Percentiles rank a stretch among this genome's conserved stretches.
Conservation (phyloP, 2,113 vertebrate genomes). For the Cygnus atratus region DNA sequence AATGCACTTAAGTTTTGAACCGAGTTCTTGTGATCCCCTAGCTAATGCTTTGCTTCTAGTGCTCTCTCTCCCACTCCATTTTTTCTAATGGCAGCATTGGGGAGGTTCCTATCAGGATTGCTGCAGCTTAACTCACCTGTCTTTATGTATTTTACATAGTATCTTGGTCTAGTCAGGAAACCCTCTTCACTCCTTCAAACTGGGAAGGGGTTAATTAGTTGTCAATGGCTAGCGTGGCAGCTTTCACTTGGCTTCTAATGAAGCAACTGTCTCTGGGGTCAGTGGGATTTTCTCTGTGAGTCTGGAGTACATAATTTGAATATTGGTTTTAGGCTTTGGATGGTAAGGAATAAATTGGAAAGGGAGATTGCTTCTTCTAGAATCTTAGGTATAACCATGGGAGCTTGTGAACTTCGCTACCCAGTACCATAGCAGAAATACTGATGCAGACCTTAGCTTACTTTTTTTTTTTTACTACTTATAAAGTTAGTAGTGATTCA, state of each 20-base stretch:
- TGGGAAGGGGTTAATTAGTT: not conserved
- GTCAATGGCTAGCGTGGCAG: not conserved
- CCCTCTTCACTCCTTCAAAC: not conserved
- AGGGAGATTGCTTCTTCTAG: not conserved
- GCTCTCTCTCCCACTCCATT: rapidly evolving
- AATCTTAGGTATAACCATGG: rapidly evolving
- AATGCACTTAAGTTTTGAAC: not conserved
- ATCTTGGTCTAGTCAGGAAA: not conserved
- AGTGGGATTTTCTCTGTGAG: not conserved
- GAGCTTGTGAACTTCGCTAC: not conserved
- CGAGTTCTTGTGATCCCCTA: not conserved
- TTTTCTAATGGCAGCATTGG: not conserved
- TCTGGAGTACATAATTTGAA: not conserved
- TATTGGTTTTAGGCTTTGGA: not conserved
- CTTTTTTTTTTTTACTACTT: not conserved
- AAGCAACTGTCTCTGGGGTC: not conserved
- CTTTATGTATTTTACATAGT: not conserved
- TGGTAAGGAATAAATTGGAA: constrained; percentile 13
- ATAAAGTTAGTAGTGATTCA: not conserved
- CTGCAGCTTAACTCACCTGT: not conserved
- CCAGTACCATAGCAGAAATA: not conserved
- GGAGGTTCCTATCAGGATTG: too few relatives aligned
- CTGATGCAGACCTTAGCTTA: not conserved
- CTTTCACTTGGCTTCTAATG: not conserved
- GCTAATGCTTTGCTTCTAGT: not conserved